Evolutionary conservation across 2,113 vertebrate genomes (phyloP).

Genomic region (Cromileptes altivelis): DNA sequence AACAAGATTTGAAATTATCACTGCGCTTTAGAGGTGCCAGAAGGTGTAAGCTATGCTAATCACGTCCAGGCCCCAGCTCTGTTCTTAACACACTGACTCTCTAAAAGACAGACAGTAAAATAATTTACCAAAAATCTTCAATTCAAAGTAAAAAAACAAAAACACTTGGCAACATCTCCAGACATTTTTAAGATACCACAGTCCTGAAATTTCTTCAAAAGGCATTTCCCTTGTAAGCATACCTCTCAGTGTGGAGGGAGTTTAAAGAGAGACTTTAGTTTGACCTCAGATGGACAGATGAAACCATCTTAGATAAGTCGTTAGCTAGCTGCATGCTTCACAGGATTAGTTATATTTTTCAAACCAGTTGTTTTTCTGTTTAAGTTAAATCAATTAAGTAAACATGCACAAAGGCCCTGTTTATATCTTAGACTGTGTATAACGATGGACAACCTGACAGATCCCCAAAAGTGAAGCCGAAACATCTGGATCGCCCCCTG

Average conservation of each 20-base stretch:
- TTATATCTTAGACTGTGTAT: too few relatives aligned
- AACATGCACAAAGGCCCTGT: background rate
- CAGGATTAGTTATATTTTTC: background rate
- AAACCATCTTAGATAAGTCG: too few relatives aligned
- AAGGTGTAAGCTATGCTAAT: too few relatives aligned
- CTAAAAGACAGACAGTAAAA: background rate
- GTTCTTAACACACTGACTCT: too few relatives aligned
- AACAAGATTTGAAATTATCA: too few relatives aligned
- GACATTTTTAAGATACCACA: background rate
- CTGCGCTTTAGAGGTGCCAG: too few relatives aligned
- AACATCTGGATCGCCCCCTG: too few relatives aligned
- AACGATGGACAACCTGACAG: too few relatives aligned
- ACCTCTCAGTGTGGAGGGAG: background rate
- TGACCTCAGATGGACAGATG: background rate
- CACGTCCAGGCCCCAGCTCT: too few relatives aligned
- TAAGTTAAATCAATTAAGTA: background rate
- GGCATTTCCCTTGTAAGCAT: background rate
- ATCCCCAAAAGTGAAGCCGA: too few relatives aligned
- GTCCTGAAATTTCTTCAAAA: background rate
- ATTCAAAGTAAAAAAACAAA: background rate
- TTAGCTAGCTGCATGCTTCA: background rate
- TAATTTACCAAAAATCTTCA: background rate
- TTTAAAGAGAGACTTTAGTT: background rate
- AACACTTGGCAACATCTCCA: too few relatives aligned
- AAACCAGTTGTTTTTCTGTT: too few relatives aligned